Conservation (phyloP, 2,113 vertebrate species). For the Laticauda colubrina region DNA sequence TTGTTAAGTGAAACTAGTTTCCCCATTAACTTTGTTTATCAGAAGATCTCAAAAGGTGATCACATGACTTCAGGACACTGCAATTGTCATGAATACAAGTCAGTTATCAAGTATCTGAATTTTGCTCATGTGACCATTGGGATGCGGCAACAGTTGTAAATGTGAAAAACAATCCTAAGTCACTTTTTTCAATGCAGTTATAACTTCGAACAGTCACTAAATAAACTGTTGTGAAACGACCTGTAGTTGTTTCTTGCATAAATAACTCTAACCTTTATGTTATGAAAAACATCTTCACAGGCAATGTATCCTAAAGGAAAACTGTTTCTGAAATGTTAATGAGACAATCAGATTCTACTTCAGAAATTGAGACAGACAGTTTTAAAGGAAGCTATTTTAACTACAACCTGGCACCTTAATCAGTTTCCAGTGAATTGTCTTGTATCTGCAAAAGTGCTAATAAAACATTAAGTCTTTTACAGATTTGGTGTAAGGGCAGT, state of each 20-base stretch:
- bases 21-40: not conserved
- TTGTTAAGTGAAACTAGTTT: not conserved
- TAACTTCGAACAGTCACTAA: not conserved
- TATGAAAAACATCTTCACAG: not conserved
- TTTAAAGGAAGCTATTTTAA: not conserved
- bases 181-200: not conserved
- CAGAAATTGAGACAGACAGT: not conserved
- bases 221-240: not conserved
- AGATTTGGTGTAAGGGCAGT: not conserved
- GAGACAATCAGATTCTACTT: not conserved
- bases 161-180: not conserved
- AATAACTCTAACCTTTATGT: not conserved
- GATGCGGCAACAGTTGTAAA: not conserved
- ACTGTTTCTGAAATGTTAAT: not conserved
- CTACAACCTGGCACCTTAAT: not conserved
- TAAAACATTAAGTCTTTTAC: not conserved
- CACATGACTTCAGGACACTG: not conserved
- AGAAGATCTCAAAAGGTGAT: not conserved
- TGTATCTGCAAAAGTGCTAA: not conserved
- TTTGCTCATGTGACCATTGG: not conserved
- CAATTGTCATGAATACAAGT: not conserved
- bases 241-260: not conserved
- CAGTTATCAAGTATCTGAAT: not conserved
- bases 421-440: not conserved
- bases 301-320: not conserved